These are phyloP conservation scores for Sapayoa aenigma DNA, from an alignment of 2,113 vertebrate species.

Conservation along the genomic window DNA sequence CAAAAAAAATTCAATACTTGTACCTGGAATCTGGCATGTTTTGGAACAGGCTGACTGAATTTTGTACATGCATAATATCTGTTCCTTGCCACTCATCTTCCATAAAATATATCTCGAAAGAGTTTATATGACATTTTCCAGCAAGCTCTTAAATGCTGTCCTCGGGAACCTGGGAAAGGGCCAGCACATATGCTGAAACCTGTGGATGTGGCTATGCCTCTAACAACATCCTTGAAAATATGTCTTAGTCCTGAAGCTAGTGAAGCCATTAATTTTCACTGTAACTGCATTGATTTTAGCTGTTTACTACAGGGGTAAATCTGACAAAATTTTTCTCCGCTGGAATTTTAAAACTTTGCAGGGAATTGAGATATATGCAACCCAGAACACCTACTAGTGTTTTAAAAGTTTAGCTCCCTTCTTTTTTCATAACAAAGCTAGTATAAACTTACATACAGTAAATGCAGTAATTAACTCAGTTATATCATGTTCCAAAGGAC, in stretches of 20 bases:
- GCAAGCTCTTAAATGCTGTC: background rate
- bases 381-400: background rate
- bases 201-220: background rate
- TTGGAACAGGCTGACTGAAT: background rate
- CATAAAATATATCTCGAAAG: background rate
- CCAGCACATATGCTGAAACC: background rate
- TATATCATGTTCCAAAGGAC: conserved; percentile 15
- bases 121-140: background rate
- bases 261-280: background rate
- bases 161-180: background rate
- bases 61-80: background rate
- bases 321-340: background rate
- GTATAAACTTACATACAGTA: background rate
- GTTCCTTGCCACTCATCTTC: background rate
- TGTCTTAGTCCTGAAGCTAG: background rate
- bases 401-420: background rate
- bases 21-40: background rate
- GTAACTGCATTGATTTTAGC: background rate
- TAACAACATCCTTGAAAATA: background rate
- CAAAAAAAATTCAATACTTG: background rate
- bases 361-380: background rate
- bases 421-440: background rate
- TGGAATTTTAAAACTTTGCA: background rate
- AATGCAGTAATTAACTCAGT: background rate
- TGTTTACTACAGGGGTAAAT: background rate